Conservation (phyloP, 53 echinoderm and acorn worm genomes). For the Zoroaster sp. region DNA sequence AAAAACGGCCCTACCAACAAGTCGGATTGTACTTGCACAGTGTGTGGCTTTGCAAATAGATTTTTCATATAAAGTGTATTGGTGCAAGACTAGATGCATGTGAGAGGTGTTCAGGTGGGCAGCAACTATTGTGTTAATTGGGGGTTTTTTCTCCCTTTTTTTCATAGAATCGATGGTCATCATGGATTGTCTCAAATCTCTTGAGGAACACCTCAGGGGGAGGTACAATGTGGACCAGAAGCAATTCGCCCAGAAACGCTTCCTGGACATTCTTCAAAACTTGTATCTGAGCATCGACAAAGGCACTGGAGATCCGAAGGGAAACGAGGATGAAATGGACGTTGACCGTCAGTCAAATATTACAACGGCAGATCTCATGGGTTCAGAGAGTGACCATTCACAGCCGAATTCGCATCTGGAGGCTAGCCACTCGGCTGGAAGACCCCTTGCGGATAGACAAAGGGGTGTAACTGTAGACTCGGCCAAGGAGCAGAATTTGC, state of each 20-base stretch:
- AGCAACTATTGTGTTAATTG: too few relatives aligned
- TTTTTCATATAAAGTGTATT: too few relatives aligned
- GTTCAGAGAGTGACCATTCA: background rate
- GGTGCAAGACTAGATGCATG: too few relatives aligned
- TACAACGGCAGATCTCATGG: background rate
- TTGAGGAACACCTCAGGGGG: constrained; percentile 57
- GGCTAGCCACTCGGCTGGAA: background rate
- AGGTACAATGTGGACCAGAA: constrained; percentile 55
- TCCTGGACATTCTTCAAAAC: constrained; percentile 49
- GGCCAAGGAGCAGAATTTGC: background rate
- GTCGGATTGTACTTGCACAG: too few relatives aligned
- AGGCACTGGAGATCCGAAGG: background rate
- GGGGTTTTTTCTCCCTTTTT: background rate
- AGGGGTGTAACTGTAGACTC: too few relatives aligned
- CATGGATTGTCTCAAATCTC: constrained; percentile 72
- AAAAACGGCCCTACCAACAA: too few relatives aligned
- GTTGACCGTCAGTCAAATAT: background rate
- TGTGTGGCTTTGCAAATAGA: too few relatives aligned
- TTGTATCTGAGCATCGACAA: constrained; percentile 29
- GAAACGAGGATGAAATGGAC: background rate
- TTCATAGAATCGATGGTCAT: constrained; percentile 74
- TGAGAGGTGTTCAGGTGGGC: too few relatives aligned
- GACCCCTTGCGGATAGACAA: background rate
- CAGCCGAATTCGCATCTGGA: background rate
- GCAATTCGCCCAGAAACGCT: constrained; percentile 55